These are phyloP conservation scores for Galbula dea DNA, from an alignment of 2,113 vertebrate genomes.

Conservation along the genomic window DNA sequence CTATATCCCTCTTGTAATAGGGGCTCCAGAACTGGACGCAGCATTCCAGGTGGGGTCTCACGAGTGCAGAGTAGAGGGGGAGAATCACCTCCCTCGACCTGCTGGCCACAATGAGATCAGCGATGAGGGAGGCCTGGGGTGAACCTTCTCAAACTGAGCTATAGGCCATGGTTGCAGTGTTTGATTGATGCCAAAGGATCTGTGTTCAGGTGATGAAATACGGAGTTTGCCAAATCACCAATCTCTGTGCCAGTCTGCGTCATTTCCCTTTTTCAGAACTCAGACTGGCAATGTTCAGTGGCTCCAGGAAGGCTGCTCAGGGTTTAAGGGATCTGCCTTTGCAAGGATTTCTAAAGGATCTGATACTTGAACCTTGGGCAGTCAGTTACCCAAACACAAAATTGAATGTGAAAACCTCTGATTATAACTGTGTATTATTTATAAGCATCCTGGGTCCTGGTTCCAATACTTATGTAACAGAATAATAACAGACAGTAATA, in stretches of 20 bases:
- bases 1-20: too few species aligned
- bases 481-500: neutral
- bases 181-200: neutral
- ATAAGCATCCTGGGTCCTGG: neutral
- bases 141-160: neutral
- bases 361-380: neutral
- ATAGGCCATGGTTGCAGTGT: neutral
- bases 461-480: neutral
- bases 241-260: neutral
- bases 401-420: too few species aligned
- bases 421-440: neutral
- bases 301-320: neutral
- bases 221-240: neutral
- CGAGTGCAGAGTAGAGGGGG: too few species aligned
- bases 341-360: neutral
- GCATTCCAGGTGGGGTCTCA: too few species aligned
- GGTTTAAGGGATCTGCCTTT: neutral
- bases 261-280: neutral
- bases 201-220: neutral
- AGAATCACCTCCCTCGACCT: too few species aligned
- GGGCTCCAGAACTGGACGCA: too few species aligned
- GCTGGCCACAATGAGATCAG: neutral
- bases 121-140: neutral
- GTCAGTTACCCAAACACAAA: neutral
- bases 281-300: accelerated